phyloP scores from a whole-genome alignment of 1,140 invertebrate genomes.

The Orchestia grillus region DNA sequence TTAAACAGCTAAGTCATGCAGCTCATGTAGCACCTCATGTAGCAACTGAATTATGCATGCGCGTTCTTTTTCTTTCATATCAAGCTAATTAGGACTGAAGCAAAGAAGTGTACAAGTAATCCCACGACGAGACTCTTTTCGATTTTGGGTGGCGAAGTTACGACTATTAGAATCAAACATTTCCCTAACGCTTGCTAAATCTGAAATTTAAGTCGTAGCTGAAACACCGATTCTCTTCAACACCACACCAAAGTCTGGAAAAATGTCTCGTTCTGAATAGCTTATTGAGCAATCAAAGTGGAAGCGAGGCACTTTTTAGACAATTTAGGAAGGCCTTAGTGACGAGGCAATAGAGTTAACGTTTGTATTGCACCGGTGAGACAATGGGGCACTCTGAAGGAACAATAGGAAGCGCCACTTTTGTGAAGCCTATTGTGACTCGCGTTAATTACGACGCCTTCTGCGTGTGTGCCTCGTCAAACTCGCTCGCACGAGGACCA shows the following conservation, averaged over 20 bases:
- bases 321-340: background rate
- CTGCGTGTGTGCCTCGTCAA: background rate
- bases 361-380: slow-evolving; percentile 21
- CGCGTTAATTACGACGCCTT: slow-evolving; percentile 30
- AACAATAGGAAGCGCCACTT: slow-evolving; percentile 22
- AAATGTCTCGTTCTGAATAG: background rate
- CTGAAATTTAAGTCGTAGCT: background rate
- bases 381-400: background rate
- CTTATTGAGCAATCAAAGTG: slow-evolving; percentile 36
- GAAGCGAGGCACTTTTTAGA: background rate
- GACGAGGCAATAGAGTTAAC: slow-evolving; percentile 16
- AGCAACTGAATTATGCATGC: background rate
- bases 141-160: background rate
- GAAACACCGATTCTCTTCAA: background rate
- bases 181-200: background rate
- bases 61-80: too few species aligned
- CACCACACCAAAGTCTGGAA: background rate
- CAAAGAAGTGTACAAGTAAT: background rate
- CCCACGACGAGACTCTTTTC: background rate
- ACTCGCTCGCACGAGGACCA: background rate
- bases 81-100: background rate
- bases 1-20: background rate
- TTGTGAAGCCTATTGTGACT: background rate
- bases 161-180: background rate
- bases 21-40: background rate